These are phyloP conservation scores for Rhombomys opimus DNA, from an alignment of 2,113 vertebrate species.

Conservation along the genomic window DNA sequence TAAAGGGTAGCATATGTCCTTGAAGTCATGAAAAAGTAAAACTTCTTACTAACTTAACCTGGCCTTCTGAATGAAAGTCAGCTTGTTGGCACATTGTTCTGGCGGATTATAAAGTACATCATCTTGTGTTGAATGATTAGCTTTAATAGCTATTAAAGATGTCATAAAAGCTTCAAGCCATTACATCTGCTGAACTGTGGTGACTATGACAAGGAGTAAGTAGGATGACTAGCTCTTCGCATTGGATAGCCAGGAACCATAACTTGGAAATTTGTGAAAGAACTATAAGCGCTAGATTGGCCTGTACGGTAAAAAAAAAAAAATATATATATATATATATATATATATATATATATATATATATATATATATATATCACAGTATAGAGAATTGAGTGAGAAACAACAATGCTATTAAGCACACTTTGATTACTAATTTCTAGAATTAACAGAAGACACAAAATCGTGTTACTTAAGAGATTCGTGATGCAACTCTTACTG, in stretches of 20 bases:
- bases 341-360: too few relatives aligned
- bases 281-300: not conserved
- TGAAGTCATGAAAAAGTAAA: not conserved
- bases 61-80: not conserved
- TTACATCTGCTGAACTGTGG: not conserved
- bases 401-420: not conserved
- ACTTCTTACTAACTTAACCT: slow-evolving; percentile 22
- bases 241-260: not conserved
- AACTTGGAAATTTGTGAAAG: slow-evolving; percentile 40
- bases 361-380: not conserved
- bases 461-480: slow-evolving; percentile 24
- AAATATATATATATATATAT: too few relatives aligned
- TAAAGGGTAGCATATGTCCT: not conserved
- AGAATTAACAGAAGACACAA: slow-evolving; percentile 40
- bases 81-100: not conserved
- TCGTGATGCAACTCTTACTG: not conserved
- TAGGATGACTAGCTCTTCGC: not conserved
- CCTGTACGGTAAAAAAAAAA: not conserved
- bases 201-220: not conserved
- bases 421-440: slow-evolving; percentile 18
- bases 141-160: slow-evolving; percentile 35
- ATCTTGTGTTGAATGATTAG: not conserved
- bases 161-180: not conserved
- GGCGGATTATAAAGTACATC: not conserved
- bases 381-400: not conserved